A percentile compares a stretch with the other conserved stretches of the same genome.
Evolutionary conservation across 2,113 vertebrate genomes (phyloP).

Genomic region (Crotalus helleri): DNA sequence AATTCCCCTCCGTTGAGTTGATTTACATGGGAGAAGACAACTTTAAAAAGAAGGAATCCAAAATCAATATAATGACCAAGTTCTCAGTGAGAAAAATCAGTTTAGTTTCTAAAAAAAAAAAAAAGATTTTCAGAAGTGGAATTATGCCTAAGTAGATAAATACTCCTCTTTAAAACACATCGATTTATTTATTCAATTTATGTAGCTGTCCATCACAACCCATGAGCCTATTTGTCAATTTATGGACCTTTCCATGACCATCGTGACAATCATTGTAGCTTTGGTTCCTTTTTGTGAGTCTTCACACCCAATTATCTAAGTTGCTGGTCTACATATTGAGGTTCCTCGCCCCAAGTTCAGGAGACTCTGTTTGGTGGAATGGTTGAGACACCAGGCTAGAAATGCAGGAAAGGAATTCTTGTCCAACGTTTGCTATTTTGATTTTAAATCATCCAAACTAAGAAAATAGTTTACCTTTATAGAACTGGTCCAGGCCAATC

Average conservation of each 20-base stretch:
- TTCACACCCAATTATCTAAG: background rate
- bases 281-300: background rate
- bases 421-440: background rate
- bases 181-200: background rate
- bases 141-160: background rate
- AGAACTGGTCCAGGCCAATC: background rate
- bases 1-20: slow-evolving; percentile 32
- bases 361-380: background rate
- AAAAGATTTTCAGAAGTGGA: background rate
- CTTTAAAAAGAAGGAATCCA: slow-evolving; percentile 5
- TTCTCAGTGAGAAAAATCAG: background rate
- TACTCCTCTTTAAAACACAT: background rate
- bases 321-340: background rate
- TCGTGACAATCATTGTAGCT: background rate
- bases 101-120: background rate
- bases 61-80: background rate
- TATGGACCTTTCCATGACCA: background rate
- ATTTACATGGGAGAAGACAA: slow-evolving; percentile 24
- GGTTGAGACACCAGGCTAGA: background rate
- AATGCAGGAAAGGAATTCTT: too few species aligned
- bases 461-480: background rate
- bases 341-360: background rate
- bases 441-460: background rate
- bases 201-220: background rate
- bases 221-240: background rate